Base-by-base conservation (phyloP, 2,888 invertebrate genomes). In the Cephalotes varians region DNA sequence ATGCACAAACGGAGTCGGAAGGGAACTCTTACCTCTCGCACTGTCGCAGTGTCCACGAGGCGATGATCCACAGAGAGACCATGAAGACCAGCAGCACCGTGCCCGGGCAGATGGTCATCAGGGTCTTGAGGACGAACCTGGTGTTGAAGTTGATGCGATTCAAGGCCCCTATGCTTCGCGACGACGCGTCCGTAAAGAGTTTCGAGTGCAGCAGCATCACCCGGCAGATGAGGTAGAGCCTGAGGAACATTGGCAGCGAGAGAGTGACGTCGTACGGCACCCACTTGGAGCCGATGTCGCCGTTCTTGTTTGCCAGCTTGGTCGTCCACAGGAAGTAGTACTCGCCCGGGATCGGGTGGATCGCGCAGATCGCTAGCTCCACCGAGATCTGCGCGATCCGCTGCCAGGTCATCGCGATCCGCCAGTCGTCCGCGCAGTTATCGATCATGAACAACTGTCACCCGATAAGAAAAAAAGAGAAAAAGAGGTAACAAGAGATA, bases 371-470 rank as follows among this genome's bases (percentile, higher is more conserved):
- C 91, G 97, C 95, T 92, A 99, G 96, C 95, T 99, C 99, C 93
- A 98, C 96, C 84, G 97, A 96, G 94, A 99, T 98, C 95, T 98
- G 98, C 93, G 97, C 96, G 95, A 99, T 98, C 95, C 99, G 96
- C 95, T 99, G 98, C 97, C 98, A 98, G 91, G 99, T 99, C 98
- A 99, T 99, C 93, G 99, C 99, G 95, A 99, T 99, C 94, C 99
- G 97, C 99, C 99, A 99, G 96, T 99, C 99, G 95, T 99, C 99
- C 90, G 99, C 99, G 96, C 99, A 99, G 96, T 99, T 99, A 96
- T 99, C 99, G 96, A 99, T 99, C 98, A 99, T 99, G 96, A 99
- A 99, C 96, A 99, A 97, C 99, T 99, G 96, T 62, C 96, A 96
- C 86, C 28, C 40, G 56, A 73, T 40, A 76, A 0, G 15, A 54